phyloP scores from a whole-genome alignment of 2,113 vertebrate genomes.

The Pelodiscus sinensis region DNA sequence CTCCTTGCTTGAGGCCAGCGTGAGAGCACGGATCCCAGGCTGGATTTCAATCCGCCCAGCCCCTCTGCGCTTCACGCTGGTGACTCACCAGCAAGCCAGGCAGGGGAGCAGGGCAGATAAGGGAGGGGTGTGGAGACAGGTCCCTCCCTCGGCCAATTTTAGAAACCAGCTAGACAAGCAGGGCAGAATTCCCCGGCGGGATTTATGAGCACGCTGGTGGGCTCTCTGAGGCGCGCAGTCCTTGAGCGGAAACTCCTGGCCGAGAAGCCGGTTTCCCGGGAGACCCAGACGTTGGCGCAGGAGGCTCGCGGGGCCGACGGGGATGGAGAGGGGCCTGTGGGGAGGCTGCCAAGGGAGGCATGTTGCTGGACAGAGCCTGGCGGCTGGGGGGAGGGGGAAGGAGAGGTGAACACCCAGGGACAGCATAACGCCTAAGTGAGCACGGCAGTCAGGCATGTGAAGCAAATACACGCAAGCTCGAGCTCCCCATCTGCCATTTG shows the following conservation, averaged over 20 bases:
- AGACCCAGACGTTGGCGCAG: constrained; percentile 47
- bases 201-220: constrained; percentile 46
- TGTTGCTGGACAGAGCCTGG: not conserved
- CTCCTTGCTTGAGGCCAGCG: not conserved
- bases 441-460: not conserved
- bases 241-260: constrained; percentile 65
- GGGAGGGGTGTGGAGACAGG: not conserved
- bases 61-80: not conserved
- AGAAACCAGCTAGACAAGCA: constrained; percentile 69
- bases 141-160: constrained; percentile 62
- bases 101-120: not conserved
- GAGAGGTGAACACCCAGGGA: not conserved
- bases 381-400: not conserved
- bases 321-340: not conserved
- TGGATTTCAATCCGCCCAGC: not conserved
- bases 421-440: not conserved
- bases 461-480: not conserved
- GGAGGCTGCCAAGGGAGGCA: not conserved
- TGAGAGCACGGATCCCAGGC: not conserved
- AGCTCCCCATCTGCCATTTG: not conserved
- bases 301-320: constrained; percentile 45
- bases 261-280: constrained; percentile 64
- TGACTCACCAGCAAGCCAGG: not conserved
- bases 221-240: constrained; percentile 20
- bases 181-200: constrained; percentile 51